Conservation (phyloP, 92 coral and sea anemone species). For the Palythoa grandiflora region DNA sequence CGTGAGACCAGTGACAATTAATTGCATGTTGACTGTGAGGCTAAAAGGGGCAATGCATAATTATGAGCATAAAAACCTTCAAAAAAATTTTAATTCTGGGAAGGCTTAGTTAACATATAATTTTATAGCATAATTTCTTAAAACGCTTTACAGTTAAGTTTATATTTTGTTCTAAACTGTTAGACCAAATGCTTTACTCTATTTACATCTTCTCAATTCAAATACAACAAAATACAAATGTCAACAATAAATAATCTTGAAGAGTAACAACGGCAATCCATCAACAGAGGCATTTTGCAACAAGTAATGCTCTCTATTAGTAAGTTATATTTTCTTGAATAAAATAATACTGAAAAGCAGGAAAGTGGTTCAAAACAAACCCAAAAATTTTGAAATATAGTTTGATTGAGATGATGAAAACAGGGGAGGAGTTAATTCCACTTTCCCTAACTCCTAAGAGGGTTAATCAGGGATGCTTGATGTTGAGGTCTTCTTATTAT, state of each 20-base stretch:
- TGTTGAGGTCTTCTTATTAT: slow-evolving; percentile 10
- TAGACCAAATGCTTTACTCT: too few relatives aligned
- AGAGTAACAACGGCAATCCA: too few relatives aligned
- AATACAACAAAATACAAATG: too few relatives aligned
- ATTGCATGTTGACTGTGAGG: too few relatives aligned
- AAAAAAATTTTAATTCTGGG: too few relatives aligned
- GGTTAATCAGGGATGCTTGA: not conserved
- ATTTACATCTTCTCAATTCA: too few relatives aligned
- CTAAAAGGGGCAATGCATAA: not conserved
- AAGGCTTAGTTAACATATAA: too few relatives aligned
- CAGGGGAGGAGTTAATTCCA: slow-evolving; percentile 14
- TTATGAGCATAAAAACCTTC: slow-evolving; percentile 4
- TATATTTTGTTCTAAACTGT: too few relatives aligned
- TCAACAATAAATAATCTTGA: too few relatives aligned
- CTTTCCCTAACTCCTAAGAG: not conserved
- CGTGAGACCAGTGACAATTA: too few relatives aligned
- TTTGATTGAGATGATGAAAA: slow-evolving; percentile 16
- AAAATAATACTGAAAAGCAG: not conserved
- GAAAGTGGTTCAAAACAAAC: not conserved
- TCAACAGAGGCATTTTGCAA: slow-evolving; percentile 5
- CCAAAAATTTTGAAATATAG: not conserved
- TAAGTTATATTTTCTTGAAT: not conserved
- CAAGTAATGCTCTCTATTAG: not conserved
- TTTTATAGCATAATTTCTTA: too few relatives aligned
- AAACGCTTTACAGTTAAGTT: not conserved